Evolutionary conservation across 2,888 invertebrate genomes (phyloP), one percentile per base, ranked within the genome.

Genomic region (Entomobrya proxima): DNA sequence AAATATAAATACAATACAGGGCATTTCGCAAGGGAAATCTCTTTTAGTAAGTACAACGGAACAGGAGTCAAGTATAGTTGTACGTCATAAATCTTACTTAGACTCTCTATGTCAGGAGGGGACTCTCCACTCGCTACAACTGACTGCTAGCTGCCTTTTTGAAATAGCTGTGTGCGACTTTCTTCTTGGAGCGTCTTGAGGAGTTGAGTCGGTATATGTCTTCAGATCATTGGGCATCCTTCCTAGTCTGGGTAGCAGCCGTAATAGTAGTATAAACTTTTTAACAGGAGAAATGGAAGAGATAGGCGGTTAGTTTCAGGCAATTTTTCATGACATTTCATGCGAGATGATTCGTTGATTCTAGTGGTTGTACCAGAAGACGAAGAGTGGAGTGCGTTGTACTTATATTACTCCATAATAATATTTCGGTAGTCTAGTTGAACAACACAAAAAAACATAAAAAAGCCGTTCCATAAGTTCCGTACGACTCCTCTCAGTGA

Each of bases 31-130:
- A 55, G 86, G 86, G 86, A 87, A 87, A 87, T 87, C 86, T 84
- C 72, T 84, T 78, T 58, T 77, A 76, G 86, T 84, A 77, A 84
- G 86, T 81, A 87, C 83, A 76, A 87, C 69, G 69, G 72, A 76
- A 84, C 84, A 84, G 72, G 84, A 87, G 84, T 83, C 84, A 80
- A 87, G 86, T 87, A 64, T 84, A 58, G 79, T 58, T 87, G 86
- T 83, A 86, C 74, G 76, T 84, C 86, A 87, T 87, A 87, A 87
- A 87, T 84, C 84, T 84, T 84, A 84, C 84, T 84, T 84, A 78
- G 61, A 69, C 77, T 72, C 58, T 47, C 44, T 50, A 69, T 84
- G 84, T 84, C 84, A 84, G 77, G 84, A 84, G 67, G 83, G 76
- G 67, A n/a, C n/a, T n/a, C n/a, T n/a, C 82, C 69, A 83, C 58